phyloP scores from a whole-genome alignment of 2,888 invertebrate genomes.

The Agrypnus murinus region DNA sequence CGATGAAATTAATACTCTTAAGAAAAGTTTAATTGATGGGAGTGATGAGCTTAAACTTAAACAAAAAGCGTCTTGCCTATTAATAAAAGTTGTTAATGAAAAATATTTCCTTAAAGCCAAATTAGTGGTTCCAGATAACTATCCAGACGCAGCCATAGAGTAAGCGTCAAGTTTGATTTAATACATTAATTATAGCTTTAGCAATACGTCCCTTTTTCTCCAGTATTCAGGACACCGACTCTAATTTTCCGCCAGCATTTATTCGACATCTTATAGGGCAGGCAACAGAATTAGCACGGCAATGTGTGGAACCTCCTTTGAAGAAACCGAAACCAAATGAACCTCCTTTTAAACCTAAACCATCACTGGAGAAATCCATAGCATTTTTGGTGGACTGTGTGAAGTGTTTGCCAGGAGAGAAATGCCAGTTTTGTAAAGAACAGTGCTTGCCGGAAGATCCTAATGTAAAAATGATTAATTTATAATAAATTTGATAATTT shows the following conservation, averaged over 20 bases:
- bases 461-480: constrained; percentile 67
- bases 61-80: constrained; percentile 78
- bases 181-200: too few relatives aligned
- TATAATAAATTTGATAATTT: constrained; percentile 4
- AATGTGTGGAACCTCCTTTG: constrained; percentile 81
- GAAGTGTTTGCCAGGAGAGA: constrained; percentile 76
- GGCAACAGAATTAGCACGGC: constrained; percentile 79
- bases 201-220: too few relatives aligned
- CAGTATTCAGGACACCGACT: constrained; percentile 76
- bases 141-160: constrained; percentile 75
- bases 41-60: constrained; percentile 78
- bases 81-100: constrained; percentile 75
- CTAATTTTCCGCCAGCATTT: constrained; percentile 80
- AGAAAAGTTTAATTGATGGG: constrained; percentile 70
- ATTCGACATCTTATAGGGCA: constrained; percentile 78
- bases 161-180: constrained; percentile 64
- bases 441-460: constrained; percentile 77
- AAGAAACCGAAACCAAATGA: constrained; percentile 73
- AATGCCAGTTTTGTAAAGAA: constrained; percentile 78
- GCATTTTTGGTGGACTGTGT: constrained; percentile 78
- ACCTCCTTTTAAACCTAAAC: constrained; percentile 76
- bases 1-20: constrained; percentile 79
- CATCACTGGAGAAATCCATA: constrained; percentile 77
- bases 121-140: constrained; percentile 77
- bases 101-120: constrained; percentile 77